A percentile compares a stretch with the other conserved stretches of the same genome.
These are phyloP conservation scores for Cladopsammia gracilis DNA, from an alignment of 64 coral and sea anemone species.

Conservation along the genomic window DNA sequence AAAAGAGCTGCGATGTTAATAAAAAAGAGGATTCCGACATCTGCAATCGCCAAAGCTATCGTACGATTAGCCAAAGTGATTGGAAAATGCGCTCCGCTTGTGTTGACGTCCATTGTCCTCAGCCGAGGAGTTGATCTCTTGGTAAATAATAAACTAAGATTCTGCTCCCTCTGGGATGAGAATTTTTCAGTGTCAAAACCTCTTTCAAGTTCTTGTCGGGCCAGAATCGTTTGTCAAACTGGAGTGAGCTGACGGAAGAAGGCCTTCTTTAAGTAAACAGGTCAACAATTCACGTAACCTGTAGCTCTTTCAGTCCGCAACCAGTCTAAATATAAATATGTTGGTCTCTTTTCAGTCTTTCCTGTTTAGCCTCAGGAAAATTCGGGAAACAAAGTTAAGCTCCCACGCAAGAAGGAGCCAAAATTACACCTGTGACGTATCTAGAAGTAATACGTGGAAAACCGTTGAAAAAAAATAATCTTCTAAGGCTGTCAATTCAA, in stretches of 20 bases:
- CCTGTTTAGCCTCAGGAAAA: neutral
- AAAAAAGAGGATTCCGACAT: constrained; percentile 37
- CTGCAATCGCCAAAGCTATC: neutral
- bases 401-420: neutral
- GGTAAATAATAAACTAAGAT: neutral
- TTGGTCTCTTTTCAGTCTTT: neutral
- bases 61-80: constrained; percentile 17
- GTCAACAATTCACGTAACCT: neutral
- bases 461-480: neutral
- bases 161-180: neutral
- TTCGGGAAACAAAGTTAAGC: neutral
- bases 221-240: neutral
- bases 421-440: neutral
- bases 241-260: no score
- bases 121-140: neutral
- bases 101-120: constrained; percentile 17
- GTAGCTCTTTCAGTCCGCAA: neutral
- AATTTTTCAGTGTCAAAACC: neutral
- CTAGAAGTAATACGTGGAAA: neutral
- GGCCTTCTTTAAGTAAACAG: no score
- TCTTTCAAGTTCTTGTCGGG: neutral
- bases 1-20: constrained; percentile 69
- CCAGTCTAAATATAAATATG: neutral
- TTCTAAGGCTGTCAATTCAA: neutral
- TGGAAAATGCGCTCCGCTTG: neutral